phyloP scores from a whole-genome alignment of 2,113 vertebrate species.

The Gasterosteus nipponicus region DNA sequence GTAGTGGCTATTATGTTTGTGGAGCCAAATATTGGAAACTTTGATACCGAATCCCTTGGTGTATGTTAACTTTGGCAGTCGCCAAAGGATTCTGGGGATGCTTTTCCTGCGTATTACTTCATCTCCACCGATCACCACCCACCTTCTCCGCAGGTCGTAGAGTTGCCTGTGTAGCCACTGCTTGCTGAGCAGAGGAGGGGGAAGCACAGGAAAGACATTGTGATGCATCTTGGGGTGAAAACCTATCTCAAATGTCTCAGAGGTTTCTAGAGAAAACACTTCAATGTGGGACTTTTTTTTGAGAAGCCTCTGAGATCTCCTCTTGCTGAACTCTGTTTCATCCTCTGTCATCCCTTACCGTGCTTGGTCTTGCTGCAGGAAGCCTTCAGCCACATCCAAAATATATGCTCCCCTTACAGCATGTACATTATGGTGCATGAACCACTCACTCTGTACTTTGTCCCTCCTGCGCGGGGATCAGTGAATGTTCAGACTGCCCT shows the following conservation, averaged over 20 bases:
- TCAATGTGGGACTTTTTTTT: constrained; percentile 78
- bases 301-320: constrained; percentile 56
- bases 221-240: constrained; percentile 88
- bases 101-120: constrained; percentile 84
- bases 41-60: constrained; percentile 95
- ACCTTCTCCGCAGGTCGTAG: constrained; percentile 79
- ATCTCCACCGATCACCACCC: constrained; percentile 80
- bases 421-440: constrained; percentile 12
- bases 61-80: constrained; percentile 97
- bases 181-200: constrained; percentile 70
- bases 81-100: constrained; percentile 89
- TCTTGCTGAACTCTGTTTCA: constrained; percentile 60
- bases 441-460: constrained; percentile 27
- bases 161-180: constrained; percentile 81
- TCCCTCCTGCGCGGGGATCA: constrained; percentile 17
- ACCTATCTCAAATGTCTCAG: constrained; percentile 90
- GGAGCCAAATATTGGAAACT: constrained; percentile 94
- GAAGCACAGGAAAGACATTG: constrained; percentile 87
- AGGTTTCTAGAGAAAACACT: constrained; percentile 96
- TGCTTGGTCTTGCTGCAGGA: constrained; percentile 30
- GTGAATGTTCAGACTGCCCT: constrained; percentile 52
- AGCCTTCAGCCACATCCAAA: constrained; percentile 35
- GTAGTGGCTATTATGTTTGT: constrained; percentile 91
- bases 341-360: constrained; percentile 29
- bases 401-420: constrained; percentile 8